Evolutionary conservation across 2,113 vertebrate genomes (phyloP), one percentile per base, ranked within the genome.

Genomic region (Ictalurus punctatus): DNA sequence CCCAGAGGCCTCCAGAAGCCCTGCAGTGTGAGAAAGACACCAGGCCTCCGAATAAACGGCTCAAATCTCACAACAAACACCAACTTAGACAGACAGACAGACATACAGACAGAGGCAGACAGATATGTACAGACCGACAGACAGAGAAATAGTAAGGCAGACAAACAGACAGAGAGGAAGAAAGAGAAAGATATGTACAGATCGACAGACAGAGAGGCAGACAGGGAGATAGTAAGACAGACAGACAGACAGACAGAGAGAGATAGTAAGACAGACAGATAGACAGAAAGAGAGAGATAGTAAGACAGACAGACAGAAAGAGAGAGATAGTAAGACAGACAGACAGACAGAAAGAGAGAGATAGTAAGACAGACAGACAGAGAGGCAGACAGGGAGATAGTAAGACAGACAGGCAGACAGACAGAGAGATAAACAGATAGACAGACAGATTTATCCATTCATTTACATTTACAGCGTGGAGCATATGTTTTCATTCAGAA

Each of bases 1-100:
- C 69, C 54, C 69, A 61, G 73, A 59, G 56, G 54, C 73, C 56
- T 44, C 71, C 71, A 78, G 71, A 78, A 86, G 54, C 34, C 85
- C 85, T 78, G 73, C 85, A 78, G 85, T 61, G 85, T 86, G 85
- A 86, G 85, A 86, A 86, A 78, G 85, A 86, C 37, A 86, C 71
- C 85, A 86, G 85, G 85, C 54, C 71, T 63, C 85, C 1, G 2
- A 86, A 86, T 71, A 73, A 73, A 34, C 44, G 54, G 54, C 58
- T 83, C 81, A 83, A 40, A 83, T 83, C 81, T 83, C 34, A 83
- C 84, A 54, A 54, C 63, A 86, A 78, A 78, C 71, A 59, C 34
- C 37, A 78, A 52, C 34, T 34, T 34, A 86, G 71, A 54, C 3
- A 40, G 56, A 63, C 6, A 61, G 10, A 37, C 30, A 23, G 4